Evolutionary conservation across 2,113 vertebrate genomes (phyloP), one percentile per base, ranked within the genome.

Genomic region (Lepus europaeus): DNA sequence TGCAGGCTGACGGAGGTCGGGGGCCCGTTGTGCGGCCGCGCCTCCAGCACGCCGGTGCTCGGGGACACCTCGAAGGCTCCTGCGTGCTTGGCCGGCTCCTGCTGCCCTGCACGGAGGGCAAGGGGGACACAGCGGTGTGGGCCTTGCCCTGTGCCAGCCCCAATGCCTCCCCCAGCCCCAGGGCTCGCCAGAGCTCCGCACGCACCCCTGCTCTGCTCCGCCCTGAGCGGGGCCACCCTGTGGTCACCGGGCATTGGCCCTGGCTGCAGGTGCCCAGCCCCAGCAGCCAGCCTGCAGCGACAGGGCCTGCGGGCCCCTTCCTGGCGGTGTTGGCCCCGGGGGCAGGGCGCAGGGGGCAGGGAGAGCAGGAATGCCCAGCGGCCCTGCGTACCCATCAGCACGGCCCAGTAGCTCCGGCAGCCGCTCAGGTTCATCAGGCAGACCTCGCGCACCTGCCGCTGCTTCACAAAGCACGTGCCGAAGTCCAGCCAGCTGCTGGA

Each of bases 371-470:
- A 17, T 17, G 17, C 56, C 17, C 12, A 4, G 19, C 17, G 19
- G 13, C 56, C 14, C 56, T 4, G 56, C 90, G 72, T 98, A 99
- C 99, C 98, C 89, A 98, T 97, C 17, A 98, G 12, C 87, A 98
- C 97, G 4, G 96, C 97, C 99, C 99, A 99, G 98, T 96, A 98
- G 36, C 98, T 99, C 84, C 95, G 96, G 59, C 98, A 99, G 61
- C 97, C 13, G 0, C 99, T 99, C 69, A 88, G 95, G 97, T 98
- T 99, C 68, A 92, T 94, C 31, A 99, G 97, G 63, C 95, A 97
- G 33, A 99, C 97, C 0, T 98, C 98, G 96, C 95, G 97, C 31
- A 96, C 97, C 92, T 91, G 97, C 17, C 79, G 97, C 78, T 98
- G 97, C 9, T 98, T 98, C 79, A 99, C 98, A 12, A 98, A 98